Percentiles rank a stretch among this genome's conserved stretches.
phyloP scores from a whole-genome alignment of 2,888 invertebrate genomes.

The Eledone cirrhosa region DNA sequence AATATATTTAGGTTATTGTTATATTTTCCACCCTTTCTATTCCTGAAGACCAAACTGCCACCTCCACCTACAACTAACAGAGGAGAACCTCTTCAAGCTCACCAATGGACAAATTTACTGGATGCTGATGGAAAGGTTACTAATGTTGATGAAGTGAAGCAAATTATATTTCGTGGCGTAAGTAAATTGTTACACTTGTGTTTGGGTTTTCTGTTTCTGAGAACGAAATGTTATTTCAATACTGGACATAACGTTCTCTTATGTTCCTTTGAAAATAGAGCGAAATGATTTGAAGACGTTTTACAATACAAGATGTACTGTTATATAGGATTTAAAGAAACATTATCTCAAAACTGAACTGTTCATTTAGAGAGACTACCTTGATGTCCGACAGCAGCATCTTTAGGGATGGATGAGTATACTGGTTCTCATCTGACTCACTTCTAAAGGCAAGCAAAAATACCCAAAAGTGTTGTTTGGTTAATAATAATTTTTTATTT shows the following conservation, averaged over 20 bases:
- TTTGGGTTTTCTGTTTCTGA: no score
- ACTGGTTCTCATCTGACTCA: no score
- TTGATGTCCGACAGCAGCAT: no score
- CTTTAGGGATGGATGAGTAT: no score
- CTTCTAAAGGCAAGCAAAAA: neutral
- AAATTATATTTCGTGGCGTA: constrained; percentile 91
- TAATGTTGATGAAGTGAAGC: constrained; percentile 81
- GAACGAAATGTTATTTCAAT: neutral
- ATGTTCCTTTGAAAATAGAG: no score
- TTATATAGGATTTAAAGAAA: no score
- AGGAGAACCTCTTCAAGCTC: constrained; percentile 51
- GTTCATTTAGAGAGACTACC: neutral
- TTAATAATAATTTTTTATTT: no score
- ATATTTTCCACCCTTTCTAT: constrained; percentile 26
- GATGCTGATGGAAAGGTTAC: constrained; percentile 83
- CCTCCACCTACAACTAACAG: constrained; percentile 55
- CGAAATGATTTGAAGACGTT: no score
- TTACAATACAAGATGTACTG: no score
- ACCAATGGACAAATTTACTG: constrained; percentile 80
- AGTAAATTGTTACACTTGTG: constrained; percentile 59
- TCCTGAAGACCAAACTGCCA: constrained; percentile 55
- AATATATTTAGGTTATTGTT: neutral
- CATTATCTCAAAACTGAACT: no score
- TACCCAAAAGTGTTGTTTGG: no score
- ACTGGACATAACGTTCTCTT: no score